phyloP scores from a whole-genome alignment of 2,888 invertebrate genomes.

The Dioctria rufipes region DNA sequence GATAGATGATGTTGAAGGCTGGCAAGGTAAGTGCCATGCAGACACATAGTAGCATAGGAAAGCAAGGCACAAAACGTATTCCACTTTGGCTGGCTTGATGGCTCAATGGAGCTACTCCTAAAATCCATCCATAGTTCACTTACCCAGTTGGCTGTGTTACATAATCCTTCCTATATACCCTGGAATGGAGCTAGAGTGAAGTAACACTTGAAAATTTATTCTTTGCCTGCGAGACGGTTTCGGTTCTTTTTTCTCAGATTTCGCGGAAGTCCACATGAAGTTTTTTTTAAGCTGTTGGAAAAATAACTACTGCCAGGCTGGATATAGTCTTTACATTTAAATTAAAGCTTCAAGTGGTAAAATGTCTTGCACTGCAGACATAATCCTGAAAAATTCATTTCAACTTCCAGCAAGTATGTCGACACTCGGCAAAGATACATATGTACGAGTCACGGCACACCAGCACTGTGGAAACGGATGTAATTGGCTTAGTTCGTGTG shows the following conservation, averaged over 20 bases:
- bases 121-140: conserved; percentile 12
- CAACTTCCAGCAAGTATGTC: background rate
- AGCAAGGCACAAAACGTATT: background rate
- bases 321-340: conserved; percentile 9
- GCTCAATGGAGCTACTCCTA: background rate
- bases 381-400: background rate
- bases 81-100: background rate
- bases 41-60: background rate
- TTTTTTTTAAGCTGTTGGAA: background rate
- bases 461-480: conserved; percentile 16
- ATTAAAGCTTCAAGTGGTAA: conserved; percentile 7
- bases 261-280: conserved; percentile 23
- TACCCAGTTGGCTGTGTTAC: conserved; percentile 39
- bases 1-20: background rate
- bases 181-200: too few relatives aligned
- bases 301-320: background rate
- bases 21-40: background rate
- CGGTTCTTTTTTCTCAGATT: background rate
- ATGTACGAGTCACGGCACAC: background rate
- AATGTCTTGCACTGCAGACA: background rate
- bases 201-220: conserved; percentile 25
- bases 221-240: conserved; percentile 8
- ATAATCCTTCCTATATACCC: background rate
- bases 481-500: background rate
- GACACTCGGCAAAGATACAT: too few relatives aligned